A percentile compares a stretch with the other conserved stretches of the same genome.
Conservation (phyloP, 1,140 invertebrate genomes). For the Aricia agestis region DNA sequence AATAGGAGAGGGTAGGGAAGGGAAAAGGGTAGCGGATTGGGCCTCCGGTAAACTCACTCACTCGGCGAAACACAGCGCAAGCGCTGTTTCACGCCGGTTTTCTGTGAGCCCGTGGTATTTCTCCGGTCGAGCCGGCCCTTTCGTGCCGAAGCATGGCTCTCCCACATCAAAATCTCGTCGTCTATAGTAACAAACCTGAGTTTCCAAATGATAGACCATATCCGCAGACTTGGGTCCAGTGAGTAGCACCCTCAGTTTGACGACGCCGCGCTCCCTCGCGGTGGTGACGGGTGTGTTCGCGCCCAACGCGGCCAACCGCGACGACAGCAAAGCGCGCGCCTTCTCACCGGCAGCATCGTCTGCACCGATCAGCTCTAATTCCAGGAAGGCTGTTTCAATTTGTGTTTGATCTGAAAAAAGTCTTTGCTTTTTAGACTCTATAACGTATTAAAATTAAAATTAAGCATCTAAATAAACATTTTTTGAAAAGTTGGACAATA, state of each 20-base stretch:
- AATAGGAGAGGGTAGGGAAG: too few species aligned
- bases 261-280: slow-evolving; percentile 34
- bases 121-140: too few species aligned
- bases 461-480: too few species aligned
- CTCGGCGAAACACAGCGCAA: too few species aligned
- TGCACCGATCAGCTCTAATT: slow-evolving; percentile 54
- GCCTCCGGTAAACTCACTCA: too few species aligned
- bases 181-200: slow-evolving; percentile 38
- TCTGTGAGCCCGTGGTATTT: too few species aligned
- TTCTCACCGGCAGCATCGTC: slow-evolving; percentile 37
- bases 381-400: slow-evolving; percentile 60
- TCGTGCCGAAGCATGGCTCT: too few species aligned
- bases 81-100: too few species aligned
- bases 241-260: slow-evolving; percentile 40
- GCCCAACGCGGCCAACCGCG: slow-evolving; percentile 44
- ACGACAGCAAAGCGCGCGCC: slow-evolving; percentile 36
- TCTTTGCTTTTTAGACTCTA: neutral
- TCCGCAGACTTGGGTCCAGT: slow-evolving; percentile 51
- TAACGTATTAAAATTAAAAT: neutral
- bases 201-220: slow-evolving; percentile 60
- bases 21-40: too few species aligned
- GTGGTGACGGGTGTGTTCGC: slow-evolving; percentile 48
- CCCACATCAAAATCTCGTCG: too few species aligned
- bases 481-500: too few species aligned
- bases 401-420: slow-evolving; percentile 50